Base-by-base conservation (phyloP, 2,113 vertebrate species). In the Ameiurus melas region DNA sequence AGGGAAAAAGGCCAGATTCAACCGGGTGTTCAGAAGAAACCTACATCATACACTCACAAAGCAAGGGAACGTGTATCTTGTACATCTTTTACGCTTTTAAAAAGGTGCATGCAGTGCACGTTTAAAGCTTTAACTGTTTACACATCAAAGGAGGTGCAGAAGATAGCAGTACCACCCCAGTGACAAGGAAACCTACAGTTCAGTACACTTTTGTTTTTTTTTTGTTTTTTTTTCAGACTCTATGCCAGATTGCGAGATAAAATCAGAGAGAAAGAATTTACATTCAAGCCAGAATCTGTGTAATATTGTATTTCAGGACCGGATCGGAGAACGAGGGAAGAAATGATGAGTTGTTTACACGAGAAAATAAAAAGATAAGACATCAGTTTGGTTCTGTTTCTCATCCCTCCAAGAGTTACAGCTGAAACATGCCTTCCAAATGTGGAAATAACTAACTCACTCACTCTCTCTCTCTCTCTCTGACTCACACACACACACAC, bases 391-490 rank as follows among this genome's bases (percentile, higher is more conserved):
- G 58, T 60, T 85, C 47, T 53, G 84, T 71, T 55, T 71, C n/a
- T 83, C 55, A 62, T 60, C 62, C 13, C 64, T 57, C 19, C 66
- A 73, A 43, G 33, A 60, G 33, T 75, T 27, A 17, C 33, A 51
- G n/a, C 43, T 10, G 22, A 75, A 86, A 77, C 33, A 36, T 86
- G 57, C 71, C 12, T 1, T 62, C 1, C 25, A 4, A 14, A 47
- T 80, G 75, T 53, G 85, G 47, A 86, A 79, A 86, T 30, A 80
- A 16, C 27, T 36, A 66, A 55, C 47, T 36, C 19, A 25, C 47
- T 53, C 33, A 55, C 51, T 86, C 73, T 78, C 39, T 53, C 33
- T 66, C 51, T 86, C 73, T 78, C 39, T 80, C 60, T 79, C 4
- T 43, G 33, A 62, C 55, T 86, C 85, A 62, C 4, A 25, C 39